phyloP scores from a whole-genome alignment of 2,113 vertebrate genomes.

The Rhabdomys dilectus region DNA sequence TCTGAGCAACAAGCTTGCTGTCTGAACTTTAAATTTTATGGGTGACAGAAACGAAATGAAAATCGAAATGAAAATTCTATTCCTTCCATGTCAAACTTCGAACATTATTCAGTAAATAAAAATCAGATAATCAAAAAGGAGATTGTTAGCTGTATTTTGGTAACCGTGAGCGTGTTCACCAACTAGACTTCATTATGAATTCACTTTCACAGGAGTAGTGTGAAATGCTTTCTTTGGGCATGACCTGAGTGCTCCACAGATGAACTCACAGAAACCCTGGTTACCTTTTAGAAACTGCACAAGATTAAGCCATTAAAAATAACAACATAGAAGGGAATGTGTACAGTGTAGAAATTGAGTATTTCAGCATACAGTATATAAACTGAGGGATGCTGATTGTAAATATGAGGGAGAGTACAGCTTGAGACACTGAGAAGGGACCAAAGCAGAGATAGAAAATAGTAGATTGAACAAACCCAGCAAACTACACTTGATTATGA shows the following conservation, averaged over 20 bases:
- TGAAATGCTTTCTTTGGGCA: too few species aligned
- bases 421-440: too few species aligned
- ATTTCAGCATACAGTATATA: neutral
- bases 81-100: neutral
- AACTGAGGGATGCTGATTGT: too few species aligned
- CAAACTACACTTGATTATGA: neutral
- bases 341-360: neutral
- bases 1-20: neutral
- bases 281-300: too few species aligned
- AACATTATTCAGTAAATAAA: neutral
- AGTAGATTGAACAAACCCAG: neutral
- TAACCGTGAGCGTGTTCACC: neutral
- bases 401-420: neutral
- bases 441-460: neutral
- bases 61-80: conserved; percentile 14
- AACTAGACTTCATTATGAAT: neutral
- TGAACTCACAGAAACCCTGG: too few species aligned
- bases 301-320: neutral
- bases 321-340: neutral
- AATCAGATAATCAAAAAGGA: neutral
- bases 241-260: neutral
- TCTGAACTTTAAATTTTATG: conserved; percentile 5
- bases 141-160: neutral
- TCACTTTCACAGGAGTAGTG: neutral
- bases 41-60: neutral